These are phyloP conservation scores for Motacilla tschutschensis DNA, from an alignment of 2,113 vertebrate species.

Conservation along the genomic window DNA sequence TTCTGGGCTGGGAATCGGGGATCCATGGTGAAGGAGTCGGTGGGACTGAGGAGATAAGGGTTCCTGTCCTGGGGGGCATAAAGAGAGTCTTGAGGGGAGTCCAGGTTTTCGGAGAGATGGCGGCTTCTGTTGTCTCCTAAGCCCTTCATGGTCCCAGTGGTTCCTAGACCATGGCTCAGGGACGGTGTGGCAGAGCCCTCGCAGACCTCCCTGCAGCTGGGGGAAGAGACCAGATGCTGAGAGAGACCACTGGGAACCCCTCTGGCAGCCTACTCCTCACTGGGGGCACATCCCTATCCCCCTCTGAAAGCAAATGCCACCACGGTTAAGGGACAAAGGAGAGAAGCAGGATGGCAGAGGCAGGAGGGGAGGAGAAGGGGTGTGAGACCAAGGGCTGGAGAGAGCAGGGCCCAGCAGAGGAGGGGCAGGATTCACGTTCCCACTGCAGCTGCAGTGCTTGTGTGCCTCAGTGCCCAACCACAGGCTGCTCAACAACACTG, in stretches of 20 bases:
- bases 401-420: neutral
- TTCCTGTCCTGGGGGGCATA: slow-evolving; percentile 85
- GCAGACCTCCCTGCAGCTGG: slow-evolving; percentile 8
- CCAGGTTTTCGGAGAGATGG: slow-evolving; percentile 90
- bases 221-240: slow-evolving; percentile 23
- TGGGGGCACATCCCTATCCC: neutral
- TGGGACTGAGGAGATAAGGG: slow-evolving; percentile 90
- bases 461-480: neutral
- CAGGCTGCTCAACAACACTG: neutral
- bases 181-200: slow-evolving; percentile 5
- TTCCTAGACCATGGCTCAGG: slow-evolving; percentile 68
- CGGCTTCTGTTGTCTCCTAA: slow-evolving; percentile 90
- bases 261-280: neutral
- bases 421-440: neutral
- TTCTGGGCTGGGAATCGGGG: slow-evolving; percentile 77
- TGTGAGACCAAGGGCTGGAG: neutral
- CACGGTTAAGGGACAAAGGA: neutral
- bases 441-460: neutral
- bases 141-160: slow-evolving; percentile 89
- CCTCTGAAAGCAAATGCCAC: neutral
- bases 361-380: neutral
- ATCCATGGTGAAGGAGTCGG: slow-evolving; percentile 90
- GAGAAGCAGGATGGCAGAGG: neutral
- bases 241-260: neutral
- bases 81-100: slow-evolving; percentile 83